Evolutionary conservation across 2,888 invertebrate genomes (phyloP).

Genomic region (Pammene aurita): DNA sequence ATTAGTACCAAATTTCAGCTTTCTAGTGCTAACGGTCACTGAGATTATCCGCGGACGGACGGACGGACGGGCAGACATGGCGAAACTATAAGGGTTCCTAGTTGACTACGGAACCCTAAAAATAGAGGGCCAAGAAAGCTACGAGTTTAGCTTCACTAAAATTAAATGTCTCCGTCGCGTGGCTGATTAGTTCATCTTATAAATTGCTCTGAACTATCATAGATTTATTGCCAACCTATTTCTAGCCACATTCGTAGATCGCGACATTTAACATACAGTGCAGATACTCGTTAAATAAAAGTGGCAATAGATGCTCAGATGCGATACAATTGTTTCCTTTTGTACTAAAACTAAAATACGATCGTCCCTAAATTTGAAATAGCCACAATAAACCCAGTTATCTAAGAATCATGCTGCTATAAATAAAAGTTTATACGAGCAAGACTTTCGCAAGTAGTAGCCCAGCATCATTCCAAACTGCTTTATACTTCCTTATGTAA

Average conservation of each 20-base stretch:
- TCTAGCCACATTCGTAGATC: neutral
- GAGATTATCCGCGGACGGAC: too few relatives aligned
- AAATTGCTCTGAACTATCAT: neutral
- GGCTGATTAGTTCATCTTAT: neutral
- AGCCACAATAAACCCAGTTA: conserved; percentile 71
- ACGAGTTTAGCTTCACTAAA: neutral
- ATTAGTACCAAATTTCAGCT: too few relatives aligned
- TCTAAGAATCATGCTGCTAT: conserved; percentile 62
- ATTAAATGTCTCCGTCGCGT: neutral
- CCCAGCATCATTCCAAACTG: conserved; percentile 53
- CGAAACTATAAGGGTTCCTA: too few relatives aligned
- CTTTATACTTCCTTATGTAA: conserved; percentile 69
- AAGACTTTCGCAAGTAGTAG: conserved; percentile 62
- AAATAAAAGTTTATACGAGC: conserved; percentile 60
- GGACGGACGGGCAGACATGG: too few relatives aligned
- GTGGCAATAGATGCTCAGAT: neutral
- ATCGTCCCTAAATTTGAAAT: conserved; percentile 50
- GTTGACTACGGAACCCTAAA: too few relatives aligned
- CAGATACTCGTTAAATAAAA: neutral
- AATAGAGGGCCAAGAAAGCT: neutral
- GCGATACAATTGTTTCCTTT: neutral
- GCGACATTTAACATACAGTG: neutral
- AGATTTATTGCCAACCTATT: neutral
- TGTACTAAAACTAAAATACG: conserved; percentile 22
- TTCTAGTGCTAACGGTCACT: too few relatives aligned